Evolutionary conservation across 2,113 vertebrate species (phyloP), one percentile per base, ranked within the genome.

Genomic region (Columbina picui): DNA sequence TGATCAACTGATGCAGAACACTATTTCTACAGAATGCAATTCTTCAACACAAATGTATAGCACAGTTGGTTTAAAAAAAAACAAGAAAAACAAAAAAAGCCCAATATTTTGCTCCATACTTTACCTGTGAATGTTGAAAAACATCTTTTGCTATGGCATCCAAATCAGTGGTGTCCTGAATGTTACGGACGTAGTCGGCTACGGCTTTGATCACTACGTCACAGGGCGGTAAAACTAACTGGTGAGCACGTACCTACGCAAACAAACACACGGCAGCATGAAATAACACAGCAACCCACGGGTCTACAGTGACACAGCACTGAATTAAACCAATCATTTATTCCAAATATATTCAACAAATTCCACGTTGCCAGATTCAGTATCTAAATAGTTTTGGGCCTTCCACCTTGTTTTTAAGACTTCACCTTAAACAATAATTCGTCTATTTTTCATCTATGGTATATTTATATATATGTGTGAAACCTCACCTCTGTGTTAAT

Each of bases 121-220:
- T 94, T 97, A 99, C 99, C 99, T 99, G 99, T 45, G 99, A 99
- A 95, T 99, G 98, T 50, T 99, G 99, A 96, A 99, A 99, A 97
- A 99, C 98, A 97, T 99, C 99, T 98, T 98, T 99, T 85, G 99
- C 98, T 89, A 99, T 99, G 95, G 98, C 98, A 96, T 99, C 98
- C 98, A 99, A 97, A 97, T 99, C 98, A 65, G 96, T 97, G 85
- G 99, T 98, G 95, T 99, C 99, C 76, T 98, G 98, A 96, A 99
- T 98, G 94, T 98, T 99, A 71, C 98, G 99, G 86, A 99, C 99
- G 19, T 99, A 99, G 96, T 99, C 98, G 9, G 99, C 99, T 71
- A 99, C 99, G 0, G 99, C 99, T 98, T 99, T 99, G 97, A 99
- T 99, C 69, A 99, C 99, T 30, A 99, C 99, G 50, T 99, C 99